A percentile compares a stretch with the other conserved stretches of the same genome.
Conservation (phyloP, 2,113 vertebrate species). For the Aptenodytes patagonicus region DNA sequence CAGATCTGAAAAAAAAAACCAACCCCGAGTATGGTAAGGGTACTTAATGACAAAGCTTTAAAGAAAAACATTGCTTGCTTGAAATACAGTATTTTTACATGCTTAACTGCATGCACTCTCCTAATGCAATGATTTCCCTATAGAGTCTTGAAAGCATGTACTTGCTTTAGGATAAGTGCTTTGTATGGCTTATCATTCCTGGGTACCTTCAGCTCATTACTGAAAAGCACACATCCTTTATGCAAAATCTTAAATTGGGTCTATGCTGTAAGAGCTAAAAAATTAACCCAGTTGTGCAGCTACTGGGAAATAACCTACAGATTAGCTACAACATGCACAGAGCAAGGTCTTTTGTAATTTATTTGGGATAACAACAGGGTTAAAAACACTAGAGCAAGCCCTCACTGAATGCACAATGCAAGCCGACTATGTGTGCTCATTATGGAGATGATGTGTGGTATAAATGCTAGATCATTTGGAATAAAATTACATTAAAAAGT, state of each 20-base stretch:
- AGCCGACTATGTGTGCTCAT: background rate
- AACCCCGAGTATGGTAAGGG: background rate
- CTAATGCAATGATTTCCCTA: constrained; percentile 58
- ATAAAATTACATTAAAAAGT: background rate
- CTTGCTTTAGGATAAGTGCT: constrained; percentile 57
- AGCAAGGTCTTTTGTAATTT: background rate
- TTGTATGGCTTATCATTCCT: constrained; percentile 13
- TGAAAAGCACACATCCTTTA: constrained; percentile 10
- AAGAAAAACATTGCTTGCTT: background rate
- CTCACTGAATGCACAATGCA: background rate
- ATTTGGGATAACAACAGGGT: background rate
- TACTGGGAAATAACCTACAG: background rate
- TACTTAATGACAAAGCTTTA: background rate
- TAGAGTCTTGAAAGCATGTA: constrained; percentile 40
- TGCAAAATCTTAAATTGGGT: background rate
- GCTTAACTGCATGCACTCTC: constrained; percentile 15
- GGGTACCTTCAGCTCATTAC: background rate
- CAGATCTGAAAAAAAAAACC: constrained; percentile 78
- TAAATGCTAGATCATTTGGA: background rate
- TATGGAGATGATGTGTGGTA: background rate
- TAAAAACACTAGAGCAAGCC: background rate
- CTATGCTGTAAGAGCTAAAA: background rate
- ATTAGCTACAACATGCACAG: background rate
- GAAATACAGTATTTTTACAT: constrained; percentile 7
- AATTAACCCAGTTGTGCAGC: background rate